These are phyloP conservation scores for Cherax destructor DNA, from an alignment of 1,140 invertebrate genomes.

Conservation along the genomic window DNA sequence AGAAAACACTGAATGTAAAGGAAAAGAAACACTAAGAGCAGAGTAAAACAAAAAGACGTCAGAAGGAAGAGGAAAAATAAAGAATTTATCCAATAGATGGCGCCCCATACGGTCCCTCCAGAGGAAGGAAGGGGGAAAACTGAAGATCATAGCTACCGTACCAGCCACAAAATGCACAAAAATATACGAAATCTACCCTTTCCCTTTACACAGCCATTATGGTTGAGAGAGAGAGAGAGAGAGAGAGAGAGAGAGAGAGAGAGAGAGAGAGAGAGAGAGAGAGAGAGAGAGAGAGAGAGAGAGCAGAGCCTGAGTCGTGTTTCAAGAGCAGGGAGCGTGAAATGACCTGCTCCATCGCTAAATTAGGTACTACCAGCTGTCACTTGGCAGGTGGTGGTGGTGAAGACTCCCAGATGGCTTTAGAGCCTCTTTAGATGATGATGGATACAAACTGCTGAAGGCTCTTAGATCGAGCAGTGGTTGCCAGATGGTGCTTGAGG, in stretches of 20 bases:
- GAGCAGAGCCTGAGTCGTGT: background rate
- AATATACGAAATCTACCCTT: too few relatives aligned
- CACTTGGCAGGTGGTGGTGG: background rate
- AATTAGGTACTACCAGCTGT: background rate
- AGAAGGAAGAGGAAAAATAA: too few relatives aligned
- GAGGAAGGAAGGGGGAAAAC: background rate
- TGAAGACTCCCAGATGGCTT: background rate
- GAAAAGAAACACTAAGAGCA: too few relatives aligned
- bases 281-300: background rate
- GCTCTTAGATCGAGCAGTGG: too few relatives aligned
- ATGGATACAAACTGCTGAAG: too few relatives aligned
- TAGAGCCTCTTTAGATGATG: background rate
- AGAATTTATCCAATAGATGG: too few relatives aligned
- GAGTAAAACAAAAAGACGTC: too few relatives aligned
- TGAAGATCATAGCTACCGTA: background rate
- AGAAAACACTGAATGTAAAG: too few relatives aligned
- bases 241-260: background rate
- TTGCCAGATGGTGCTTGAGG: too few relatives aligned
- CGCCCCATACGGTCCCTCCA: too few relatives aligned
- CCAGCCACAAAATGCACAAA: too few relatives aligned
- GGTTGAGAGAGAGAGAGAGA: background rate
- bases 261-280: conserved; percentile 10
- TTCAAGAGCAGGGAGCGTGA: background rate
- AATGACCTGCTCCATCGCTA: background rate
- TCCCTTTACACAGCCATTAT: too few relatives aligned